phyloP scores from a whole-genome alignment of 2,113 vertebrate genomes.

The Hemiprocne comata region DNA sequence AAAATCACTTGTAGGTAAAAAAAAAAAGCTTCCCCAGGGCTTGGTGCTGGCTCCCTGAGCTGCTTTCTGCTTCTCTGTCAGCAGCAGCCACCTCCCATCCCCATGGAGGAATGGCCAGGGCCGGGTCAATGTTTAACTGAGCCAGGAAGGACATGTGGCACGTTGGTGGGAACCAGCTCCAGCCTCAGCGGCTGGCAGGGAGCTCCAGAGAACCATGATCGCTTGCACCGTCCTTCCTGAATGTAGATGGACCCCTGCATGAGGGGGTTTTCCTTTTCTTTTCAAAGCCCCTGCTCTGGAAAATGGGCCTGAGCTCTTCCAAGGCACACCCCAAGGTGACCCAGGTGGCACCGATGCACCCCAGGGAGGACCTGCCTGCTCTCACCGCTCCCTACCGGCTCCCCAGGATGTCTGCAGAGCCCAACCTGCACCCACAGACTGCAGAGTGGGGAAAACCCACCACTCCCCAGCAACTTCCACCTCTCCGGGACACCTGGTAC shows the following conservation, averaged over 20 bases:
- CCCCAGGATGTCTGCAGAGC: background rate
- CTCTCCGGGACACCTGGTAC: slow-evolving; percentile 65
- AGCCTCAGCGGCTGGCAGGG: fast-evolving
- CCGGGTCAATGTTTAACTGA: slow-evolving; percentile 79
- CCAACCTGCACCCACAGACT: fast-evolving
- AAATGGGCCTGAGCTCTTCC: slow-evolving; percentile 75
- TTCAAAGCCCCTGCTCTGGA: background rate
- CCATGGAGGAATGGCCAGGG: background rate
- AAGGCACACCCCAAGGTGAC: slow-evolving; percentile 64
- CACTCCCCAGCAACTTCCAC: slow-evolving; percentile 61
- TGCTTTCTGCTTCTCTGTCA: background rate
- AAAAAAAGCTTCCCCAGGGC: background rate
- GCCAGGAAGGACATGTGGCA: background rate
- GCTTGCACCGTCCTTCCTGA: background rate
- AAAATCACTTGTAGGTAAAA: background rate
- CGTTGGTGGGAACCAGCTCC: background rate
- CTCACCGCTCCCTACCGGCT: background rate
- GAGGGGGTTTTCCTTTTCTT: background rate
- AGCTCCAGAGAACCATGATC: fast-evolving
- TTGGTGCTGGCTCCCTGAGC: background rate
- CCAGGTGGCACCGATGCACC: slow-evolving; percentile 65
- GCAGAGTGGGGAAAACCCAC: background rate
- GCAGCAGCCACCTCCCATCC: background rate
- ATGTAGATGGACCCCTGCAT: fast-evolving
- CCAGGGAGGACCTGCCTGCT: background rate